Evolutionary conservation across 2,113 vertebrate genomes (phyloP).

Genomic region (Murina feae): DNA sequence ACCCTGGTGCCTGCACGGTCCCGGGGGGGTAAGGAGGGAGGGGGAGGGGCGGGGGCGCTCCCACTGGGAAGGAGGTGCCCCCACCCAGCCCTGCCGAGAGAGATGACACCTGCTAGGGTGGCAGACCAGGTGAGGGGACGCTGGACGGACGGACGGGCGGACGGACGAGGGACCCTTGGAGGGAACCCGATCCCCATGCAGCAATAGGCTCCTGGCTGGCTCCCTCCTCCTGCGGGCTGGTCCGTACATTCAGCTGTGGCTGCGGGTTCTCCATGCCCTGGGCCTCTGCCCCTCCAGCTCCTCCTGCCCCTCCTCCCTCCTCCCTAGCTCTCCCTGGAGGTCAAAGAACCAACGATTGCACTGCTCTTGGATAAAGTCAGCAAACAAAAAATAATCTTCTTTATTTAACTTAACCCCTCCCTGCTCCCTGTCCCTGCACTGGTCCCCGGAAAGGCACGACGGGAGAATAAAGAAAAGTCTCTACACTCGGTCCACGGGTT

Average conservation of each 20-base stretch:
- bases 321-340: conserved; percentile 73
- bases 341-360: conserved; percentile 83
- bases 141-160: not conserved
- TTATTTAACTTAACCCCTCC: conserved; percentile 84
- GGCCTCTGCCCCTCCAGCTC: conserved; percentile 17
- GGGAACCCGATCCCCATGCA: not conserved
- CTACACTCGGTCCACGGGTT: conserved; percentile 78
- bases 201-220: not conserved
- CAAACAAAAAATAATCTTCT: conserved; percentile 83
- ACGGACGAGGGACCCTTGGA: not conserved
- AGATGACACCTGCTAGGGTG: conserved; percentile 44
- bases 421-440: conserved; percentile 76
- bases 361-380: conserved; percentile 81
- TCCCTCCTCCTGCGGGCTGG: not conserved
- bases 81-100: conserved; percentile 57
- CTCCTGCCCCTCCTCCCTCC: conserved; percentile 40
- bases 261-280: not conserved
- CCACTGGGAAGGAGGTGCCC: conserved; percentile 3
- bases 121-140: not conserved
- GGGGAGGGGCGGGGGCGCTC: not conserved
- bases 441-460: conserved; percentile 79
- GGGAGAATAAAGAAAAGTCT: conserved; percentile 77
- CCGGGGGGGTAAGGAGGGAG: conserved; percentile 52
- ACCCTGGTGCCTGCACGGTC: conserved; percentile 89
- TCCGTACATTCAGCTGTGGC: conserved; percentile 57